Base-by-base conservation (phyloP, 2,113 vertebrate species). In the Charina bottae region DNA sequence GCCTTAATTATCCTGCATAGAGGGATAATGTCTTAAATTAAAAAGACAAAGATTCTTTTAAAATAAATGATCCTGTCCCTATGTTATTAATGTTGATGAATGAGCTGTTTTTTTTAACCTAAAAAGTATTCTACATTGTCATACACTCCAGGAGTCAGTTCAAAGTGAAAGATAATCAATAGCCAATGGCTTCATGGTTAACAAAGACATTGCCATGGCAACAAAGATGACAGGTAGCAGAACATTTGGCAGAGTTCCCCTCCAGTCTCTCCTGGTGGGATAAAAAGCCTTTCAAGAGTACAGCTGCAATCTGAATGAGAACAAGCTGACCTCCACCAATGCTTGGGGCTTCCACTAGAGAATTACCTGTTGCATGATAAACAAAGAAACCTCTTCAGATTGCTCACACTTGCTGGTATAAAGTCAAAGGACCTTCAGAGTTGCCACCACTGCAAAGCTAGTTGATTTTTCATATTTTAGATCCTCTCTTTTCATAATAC, bases 151-250 rank as follows among this genome's bases (percentile, higher is more conserved):
- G 96, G 97, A 0, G 95, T 96, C 88, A 98, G 85, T 72, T 93
- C 94, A 83, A 98, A 23, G 97, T 19, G 97, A 93, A 72, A 96
- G 97, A 91, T 97, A 98, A 19, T 93, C 9, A 0, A 93, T 56
- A 10, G 95, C 92, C 91, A 97, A 68, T 0, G 97, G 97, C 54
- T 96, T 97, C 91, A 98, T 97, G 33, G 93, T 97, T 6, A 98
- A 98, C 88, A 98, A 92, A n/a, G 93, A 96, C 98, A 97, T 98
- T 9, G 97, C 97, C 94, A 97, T 87, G 12, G 97, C 97, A 91
- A 98, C 97, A 37, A 98, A 97, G 64, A 98, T 89, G 13, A 98
- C 88, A 0, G 98, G 97, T 46, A 98, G 93, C 46, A 97, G 92
- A 60, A 97, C 87, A 1, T 92, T 54, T 0, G 94, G 91, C 13